phyloP scores from a whole-genome alignment of 2,113 vertebrate species.

The Myotis yumanensis region DNA sequence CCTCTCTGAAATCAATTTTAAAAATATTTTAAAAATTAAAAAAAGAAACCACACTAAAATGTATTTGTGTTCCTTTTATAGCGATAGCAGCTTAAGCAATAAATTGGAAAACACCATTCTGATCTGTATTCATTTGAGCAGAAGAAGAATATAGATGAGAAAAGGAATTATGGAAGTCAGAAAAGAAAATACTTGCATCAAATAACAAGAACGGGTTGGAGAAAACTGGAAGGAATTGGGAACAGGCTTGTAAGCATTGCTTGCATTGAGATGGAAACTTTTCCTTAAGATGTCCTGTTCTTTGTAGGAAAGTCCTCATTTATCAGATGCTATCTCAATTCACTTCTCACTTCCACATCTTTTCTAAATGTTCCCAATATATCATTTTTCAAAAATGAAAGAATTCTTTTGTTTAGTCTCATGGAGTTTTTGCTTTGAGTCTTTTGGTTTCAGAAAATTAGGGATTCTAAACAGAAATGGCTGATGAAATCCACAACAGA shows the following conservation, averaged over 20 bases:
- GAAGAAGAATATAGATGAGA: neutral
- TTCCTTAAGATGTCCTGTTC: neutral
- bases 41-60: neutral
- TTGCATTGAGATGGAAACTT: neutral
- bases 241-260: neutral
- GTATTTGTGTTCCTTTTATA: neutral
- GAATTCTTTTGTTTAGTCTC: constrained; percentile 37
- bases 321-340: neutral
- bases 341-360: constrained; percentile 14
- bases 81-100: neutral
- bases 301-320: neutral
- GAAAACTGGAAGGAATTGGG: neutral
- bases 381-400: constrained; percentile 31
- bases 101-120: neutral
- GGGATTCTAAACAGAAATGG: constrained; percentile 47
- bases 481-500: constrained; percentile 55
- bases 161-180: neutral
- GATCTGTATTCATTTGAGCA: neutral
- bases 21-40: neutral
- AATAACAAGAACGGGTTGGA: neutral
- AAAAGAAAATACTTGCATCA: neutral
- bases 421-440: constrained; percentile 38
- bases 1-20: too few relatives aligned
- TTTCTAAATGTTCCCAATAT: constrained; percentile 33
- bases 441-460: constrained; percentile 55